These are phyloP conservation scores for Vombatus ursinus DNA, from an alignment of 2,113 vertebrate genomes.

Conservation along the genomic window DNA sequence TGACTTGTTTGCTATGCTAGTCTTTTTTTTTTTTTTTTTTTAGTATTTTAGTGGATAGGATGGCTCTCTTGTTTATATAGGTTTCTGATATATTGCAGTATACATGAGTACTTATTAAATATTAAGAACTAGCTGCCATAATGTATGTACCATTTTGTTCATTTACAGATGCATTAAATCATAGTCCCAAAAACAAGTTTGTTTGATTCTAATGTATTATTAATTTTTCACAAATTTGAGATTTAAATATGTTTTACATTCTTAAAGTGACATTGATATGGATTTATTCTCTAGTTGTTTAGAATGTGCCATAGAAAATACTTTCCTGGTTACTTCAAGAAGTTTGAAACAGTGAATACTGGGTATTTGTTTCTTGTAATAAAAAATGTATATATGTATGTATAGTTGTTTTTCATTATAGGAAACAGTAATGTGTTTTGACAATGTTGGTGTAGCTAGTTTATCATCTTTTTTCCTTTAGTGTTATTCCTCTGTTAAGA, in stretches of 20 bases:
- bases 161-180: constrained; percentile 32
- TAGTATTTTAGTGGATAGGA: background rate
- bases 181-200: background rate
- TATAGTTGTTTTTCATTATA: background rate
- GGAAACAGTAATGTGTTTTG: background rate
- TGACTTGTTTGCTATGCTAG: background rate
- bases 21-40: background rate
- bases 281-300: constrained; percentile 17
- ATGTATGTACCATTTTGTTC: background rate
- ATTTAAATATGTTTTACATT: background rate
- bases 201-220: background rate
- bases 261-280: background rate
- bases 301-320: background rate
- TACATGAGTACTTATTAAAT: constrained; percentile 13
- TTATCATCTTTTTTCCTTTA: constrained; percentile 75
- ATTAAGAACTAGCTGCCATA: background rate
- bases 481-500: constrained; percentile 95
- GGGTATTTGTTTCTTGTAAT: constrained; percentile 5
- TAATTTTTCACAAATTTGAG: background rate
- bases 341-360: background rate
- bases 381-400: background rate
- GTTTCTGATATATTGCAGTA: background rate
- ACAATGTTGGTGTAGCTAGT: constrained; percentile 27
- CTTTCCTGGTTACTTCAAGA: constrained; percentile 5
- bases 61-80: background rate